A percentile compares a stretch with the other conserved stretches of the same genome.
Evolutionary conservation across 1,140 invertebrate genomes (phyloP).

Genomic region (Ridgeia piscesae): DNA sequence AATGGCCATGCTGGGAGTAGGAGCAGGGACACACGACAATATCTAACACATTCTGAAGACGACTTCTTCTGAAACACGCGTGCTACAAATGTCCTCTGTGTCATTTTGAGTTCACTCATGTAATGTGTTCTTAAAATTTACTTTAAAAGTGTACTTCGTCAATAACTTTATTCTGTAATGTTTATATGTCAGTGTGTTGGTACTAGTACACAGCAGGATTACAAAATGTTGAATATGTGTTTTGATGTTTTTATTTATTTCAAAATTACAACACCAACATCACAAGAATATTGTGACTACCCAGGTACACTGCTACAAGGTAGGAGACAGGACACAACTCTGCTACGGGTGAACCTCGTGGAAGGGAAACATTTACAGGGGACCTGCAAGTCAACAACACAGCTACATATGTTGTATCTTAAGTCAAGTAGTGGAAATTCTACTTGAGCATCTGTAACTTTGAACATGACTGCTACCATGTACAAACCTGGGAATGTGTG

Average conservation of each 20-base stretch:
- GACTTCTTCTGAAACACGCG: too few species aligned
- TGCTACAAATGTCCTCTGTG: too few species aligned
- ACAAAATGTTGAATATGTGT: background rate
- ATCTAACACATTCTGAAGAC: too few species aligned
- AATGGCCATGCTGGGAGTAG: background rate
- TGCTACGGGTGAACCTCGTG: background rate
- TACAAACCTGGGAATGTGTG: constrained; percentile 60
- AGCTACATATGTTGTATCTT: background rate
- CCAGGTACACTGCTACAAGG: background rate
- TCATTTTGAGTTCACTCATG: background rate
- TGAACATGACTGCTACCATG: background rate
- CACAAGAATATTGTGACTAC: background rate
- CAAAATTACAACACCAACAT: background rate
- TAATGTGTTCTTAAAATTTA: background rate
- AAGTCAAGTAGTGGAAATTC: background rate
- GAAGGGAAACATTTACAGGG: background rate
- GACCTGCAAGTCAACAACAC: background rate
- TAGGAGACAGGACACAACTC: background rate
- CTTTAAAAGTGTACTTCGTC: background rate
- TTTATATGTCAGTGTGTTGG: background rate
- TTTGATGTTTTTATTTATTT: background rate
- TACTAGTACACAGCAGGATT: background rate
- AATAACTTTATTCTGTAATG: background rate
- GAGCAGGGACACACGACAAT: background rate
- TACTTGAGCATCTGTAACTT: background rate